Evolutionary conservation across 2,888 invertebrate species (phyloP), one percentile per base, ranked within the genome.

Genomic region (Chorisops tibialis): DNA sequence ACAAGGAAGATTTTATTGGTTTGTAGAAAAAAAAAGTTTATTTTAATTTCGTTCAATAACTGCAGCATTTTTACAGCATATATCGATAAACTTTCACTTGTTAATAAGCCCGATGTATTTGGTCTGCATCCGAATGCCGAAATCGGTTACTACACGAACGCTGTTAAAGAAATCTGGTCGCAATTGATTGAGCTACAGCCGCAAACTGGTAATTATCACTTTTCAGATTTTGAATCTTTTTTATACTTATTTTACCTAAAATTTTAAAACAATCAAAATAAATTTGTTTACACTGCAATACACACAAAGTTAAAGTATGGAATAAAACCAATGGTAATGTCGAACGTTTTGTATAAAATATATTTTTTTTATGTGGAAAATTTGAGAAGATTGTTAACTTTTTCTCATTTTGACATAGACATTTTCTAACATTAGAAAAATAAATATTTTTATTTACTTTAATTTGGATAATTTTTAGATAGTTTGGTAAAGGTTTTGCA

Each of bases 71-170:
- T 73, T 74, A 47, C 74, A 91, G 91, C 83, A 45, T 85, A 83
- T 72, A 89, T 96, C 70, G 93, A 95, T 73, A 81, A 82, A 49
- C 79, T 95, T 41, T 94, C 95, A 0, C 76, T 94, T 63, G 85
- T 87, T 18, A 94, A 93, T 76, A 87, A 89, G 11, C 95, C 95
- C 2, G 92, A 92, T 74, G 93, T 95, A 60, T 93, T 95, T 79
- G 96, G 96, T 7, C 79, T 96, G 52, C 93, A 96, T 79, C 87
- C 93, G n/a, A 96, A 96, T 80, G 94, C 94, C 0, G 95, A 96
- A 82, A 95, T 95, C 73, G 93, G 93, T 6, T 95, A 94, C 79
- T 94, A 93, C 77, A 93, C 93, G 59, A 87, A 88, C 74, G 89
- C 93, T 0, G 89, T 91, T 9, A 86, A 88, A 69, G 88, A 87